A percentile compares a stretch with the other conserved stretches of the same genome.
Evolutionary conservation across 1,140 invertebrate species (phyloP).

Genomic region (Megalopta genalis): DNA sequence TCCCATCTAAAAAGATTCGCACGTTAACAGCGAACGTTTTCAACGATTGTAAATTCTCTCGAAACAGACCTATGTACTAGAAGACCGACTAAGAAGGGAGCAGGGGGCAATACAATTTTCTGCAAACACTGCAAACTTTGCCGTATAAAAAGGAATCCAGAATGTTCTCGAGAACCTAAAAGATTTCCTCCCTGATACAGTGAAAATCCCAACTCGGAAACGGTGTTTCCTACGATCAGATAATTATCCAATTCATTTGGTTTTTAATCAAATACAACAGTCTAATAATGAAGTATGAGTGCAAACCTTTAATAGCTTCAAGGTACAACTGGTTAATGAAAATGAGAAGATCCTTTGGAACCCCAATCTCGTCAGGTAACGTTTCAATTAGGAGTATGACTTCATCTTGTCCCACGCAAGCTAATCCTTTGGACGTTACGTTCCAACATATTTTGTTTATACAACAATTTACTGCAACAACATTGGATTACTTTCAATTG

Average conservation of each 20-base stretch:
- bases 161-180: constrained; percentile 89
- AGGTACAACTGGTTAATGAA: constrained; percentile 89
- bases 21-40: too few relatives aligned
- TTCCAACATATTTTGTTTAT: constrained; percentile 90
- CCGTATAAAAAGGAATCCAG: constrained; percentile 91
- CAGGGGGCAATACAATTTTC: constrained; percentile 87
- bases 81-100: constrained; percentile 90
- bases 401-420: constrained; percentile 93
- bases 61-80: constrained; percentile 86
- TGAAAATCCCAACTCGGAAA: constrained; percentile 87
- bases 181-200: constrained; percentile 83
- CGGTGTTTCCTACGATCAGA: constrained; percentile 83
- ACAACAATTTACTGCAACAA: constrained; percentile 88
- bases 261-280: background rate
- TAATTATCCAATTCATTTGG: background rate
- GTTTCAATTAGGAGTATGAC: constrained; percentile 89
- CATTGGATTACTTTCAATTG: constrained; percentile 15
- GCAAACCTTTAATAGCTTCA: constrained; percentile 87
- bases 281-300: background rate
- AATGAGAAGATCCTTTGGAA: constrained; percentile 89
- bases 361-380: constrained; percentile 84
- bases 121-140: constrained; percentile 92
- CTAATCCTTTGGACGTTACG: constrained; percentile 89
- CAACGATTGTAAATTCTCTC: too few relatives aligned
- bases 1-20: constrained; percentile 83